Conservation (phyloP, 1,140 invertebrate genomes). For the Vanessa atalanta region DNA sequence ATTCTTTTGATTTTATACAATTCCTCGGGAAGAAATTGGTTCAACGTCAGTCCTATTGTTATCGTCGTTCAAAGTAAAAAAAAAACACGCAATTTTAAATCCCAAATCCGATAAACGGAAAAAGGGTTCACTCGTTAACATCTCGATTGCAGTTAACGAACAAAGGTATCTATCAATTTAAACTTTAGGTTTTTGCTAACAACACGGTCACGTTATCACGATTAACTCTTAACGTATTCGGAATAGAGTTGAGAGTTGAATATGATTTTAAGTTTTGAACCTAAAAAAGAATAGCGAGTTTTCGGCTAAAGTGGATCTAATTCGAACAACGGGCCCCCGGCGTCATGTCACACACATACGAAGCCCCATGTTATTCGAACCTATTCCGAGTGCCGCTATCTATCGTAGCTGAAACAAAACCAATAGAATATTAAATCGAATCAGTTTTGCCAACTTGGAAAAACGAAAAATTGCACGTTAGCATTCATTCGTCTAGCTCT, state of each 20-base stretch:
- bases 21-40: not conserved
- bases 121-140: conserved; percentile 34
- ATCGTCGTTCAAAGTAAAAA: not conserved
- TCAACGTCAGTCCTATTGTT: not conserved
- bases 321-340: conserved; percentile 30
- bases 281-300: conserved; percentile 28
- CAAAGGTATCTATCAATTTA: conserved; percentile 27
- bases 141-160: conserved; percentile 32
- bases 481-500: conserved; percentile 21
- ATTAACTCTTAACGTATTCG: conserved; percentile 10
- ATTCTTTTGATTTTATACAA: not conserved
- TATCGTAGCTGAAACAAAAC: conserved; percentile 32
- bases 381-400: conserved; percentile 33
- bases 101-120: conserved; percentile 25
- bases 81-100: not conserved
- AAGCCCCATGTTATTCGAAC: conserved; percentile 27
- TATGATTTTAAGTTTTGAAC: not conserved
- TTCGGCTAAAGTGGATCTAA: conserved; percentile 29
- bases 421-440: conserved; percentile 36
- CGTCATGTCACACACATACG: conserved; percentile 29
- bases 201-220: not conserved
- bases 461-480: conserved; percentile 21
- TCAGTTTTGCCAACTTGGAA: conserved; percentile 24
- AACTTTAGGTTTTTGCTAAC: conserved; percentile 11
- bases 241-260: conserved; percentile 9